phyloP scores from a whole-genome alignment of 2,113 vertebrate species.

The Climacteris rufus region DNA sequence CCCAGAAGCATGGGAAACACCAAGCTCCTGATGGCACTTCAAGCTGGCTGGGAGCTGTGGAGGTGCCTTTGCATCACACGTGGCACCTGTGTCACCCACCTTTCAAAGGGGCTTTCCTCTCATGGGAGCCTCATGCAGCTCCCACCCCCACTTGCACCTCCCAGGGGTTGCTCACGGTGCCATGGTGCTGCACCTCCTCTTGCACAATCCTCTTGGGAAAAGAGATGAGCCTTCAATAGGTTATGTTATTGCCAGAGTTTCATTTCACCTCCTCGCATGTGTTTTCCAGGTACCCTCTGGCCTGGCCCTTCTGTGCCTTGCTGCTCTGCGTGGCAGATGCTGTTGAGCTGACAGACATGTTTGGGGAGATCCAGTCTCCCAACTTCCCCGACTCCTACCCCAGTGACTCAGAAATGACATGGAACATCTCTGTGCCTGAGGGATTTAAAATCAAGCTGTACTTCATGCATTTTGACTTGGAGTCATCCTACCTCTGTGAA shows the following conservation, averaged over 20 bases:
- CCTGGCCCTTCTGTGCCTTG: conserved; percentile 61
- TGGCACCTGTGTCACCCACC: not conserved
- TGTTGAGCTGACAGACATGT: conserved; percentile 75
- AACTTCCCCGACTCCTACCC: conserved; percentile 91
- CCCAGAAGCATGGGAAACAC: not conserved
- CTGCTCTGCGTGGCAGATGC: conserved; percentile 24
- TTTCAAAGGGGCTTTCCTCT: not conserved
- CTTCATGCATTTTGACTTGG: conserved; percentile 96
- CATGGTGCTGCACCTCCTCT: not conserved
- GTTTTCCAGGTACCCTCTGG: conserved; percentile 68
- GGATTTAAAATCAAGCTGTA: conserved; percentile 87
- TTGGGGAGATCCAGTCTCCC: conserved; percentile 87
- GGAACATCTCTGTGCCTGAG: conserved; percentile 85
- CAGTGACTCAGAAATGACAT: conserved; percentile 75
- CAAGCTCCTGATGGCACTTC: fast-evolving
- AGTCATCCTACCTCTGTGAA: conserved; percentile 95
- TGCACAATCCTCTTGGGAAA: not conserved
- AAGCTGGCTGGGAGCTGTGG: not conserved
- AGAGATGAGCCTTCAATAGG: not conserved
- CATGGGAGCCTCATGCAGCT: not conserved
- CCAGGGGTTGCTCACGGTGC: not conserved
- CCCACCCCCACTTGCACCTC: not conserved
- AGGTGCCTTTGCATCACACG: not conserved
- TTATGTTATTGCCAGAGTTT: not conserved
- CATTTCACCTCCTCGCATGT: not conserved